phyloP scores from a whole-genome alignment of 1,140 invertebrate species.

The Bombus consobrinus region DNA sequence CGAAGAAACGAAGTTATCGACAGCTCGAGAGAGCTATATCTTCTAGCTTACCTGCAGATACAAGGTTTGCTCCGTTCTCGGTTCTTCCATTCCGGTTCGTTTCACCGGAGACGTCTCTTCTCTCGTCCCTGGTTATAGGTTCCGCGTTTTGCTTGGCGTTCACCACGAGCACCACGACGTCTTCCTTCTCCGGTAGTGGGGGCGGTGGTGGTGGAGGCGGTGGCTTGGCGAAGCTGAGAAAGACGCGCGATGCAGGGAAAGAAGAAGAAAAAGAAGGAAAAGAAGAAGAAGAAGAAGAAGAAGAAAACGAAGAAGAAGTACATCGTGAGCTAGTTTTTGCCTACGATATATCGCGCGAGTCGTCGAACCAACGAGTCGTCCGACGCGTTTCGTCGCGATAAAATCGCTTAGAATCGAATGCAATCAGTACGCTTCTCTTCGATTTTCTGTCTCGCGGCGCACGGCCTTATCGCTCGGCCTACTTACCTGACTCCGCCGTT shows the following conservation, averaged over 20 bases:
- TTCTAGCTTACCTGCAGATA: conserved; percentile 32
- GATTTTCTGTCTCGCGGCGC: conserved; percentile 11
- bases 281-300: neutral
- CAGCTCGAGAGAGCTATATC: neutral
- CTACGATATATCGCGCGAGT: no score
- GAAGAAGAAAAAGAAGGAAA: neutral
- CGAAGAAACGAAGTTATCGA: neutral
- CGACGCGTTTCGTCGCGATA: neutral
- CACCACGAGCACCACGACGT: conserved; percentile 70
- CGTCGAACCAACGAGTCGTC: neutral
- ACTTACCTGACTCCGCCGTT: conserved; percentile 74
- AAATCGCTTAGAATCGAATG: neutral
- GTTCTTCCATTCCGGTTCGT: conserved; percentile 68
- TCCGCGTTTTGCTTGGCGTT: conserved; percentile 63
- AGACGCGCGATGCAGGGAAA: neutral
- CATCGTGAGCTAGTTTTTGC: neutral
- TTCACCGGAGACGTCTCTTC: conserved; percentile 57
- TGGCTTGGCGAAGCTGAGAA: conserved; percentile 73
- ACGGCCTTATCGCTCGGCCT: conserved; percentile 61
- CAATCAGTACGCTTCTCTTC: neutral
- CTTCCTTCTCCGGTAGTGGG: conserved; percentile 79
- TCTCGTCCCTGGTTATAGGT: conserved; percentile 62
- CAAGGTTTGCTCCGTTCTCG: conserved; percentile 54
- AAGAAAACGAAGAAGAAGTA: no score
- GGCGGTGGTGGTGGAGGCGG: conserved; percentile 80